Conservation (phyloP, 2,797 vertebrate genomes). For the Chaunax sp. region DNA sequence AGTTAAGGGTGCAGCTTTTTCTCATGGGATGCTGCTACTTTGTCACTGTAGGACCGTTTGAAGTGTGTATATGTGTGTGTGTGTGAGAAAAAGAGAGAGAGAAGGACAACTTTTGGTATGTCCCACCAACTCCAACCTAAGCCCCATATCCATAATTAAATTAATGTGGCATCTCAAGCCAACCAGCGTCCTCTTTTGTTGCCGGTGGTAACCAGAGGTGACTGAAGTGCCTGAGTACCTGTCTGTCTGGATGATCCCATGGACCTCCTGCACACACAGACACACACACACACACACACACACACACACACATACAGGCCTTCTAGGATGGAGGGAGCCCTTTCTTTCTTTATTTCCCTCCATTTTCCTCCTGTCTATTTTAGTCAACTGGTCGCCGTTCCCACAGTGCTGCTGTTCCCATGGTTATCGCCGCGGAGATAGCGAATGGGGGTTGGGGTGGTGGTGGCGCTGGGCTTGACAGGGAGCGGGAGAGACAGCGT, state of each 20-base stretch:
- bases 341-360: constrained; percentile 80
- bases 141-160: constrained; percentile 47
- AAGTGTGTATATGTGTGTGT: constrained; percentile 16
- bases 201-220: constrained; percentile 65
- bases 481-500: constrained; percentile 82
- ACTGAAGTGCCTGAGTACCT: constrained; percentile 76
- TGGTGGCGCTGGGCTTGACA: constrained; percentile 74
- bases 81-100: constrained; percentile 19
- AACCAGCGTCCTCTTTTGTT: constrained; percentile 56
- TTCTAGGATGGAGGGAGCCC: constrained; percentile 74
- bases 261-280: constrained; percentile 55
- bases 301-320: constrained; percentile 39
- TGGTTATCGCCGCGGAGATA: constrained; percentile 87
- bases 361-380: constrained; percentile 86
- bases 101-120: constrained; percentile 33
- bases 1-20: constrained; percentile 62
- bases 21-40: constrained; percentile 43
- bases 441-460: constrained; percentile 69
- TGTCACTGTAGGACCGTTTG: constrained; percentile 30
- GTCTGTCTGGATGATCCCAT: constrained; percentile 76
- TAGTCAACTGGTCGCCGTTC: constrained; percentile 85
- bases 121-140: constrained; percentile 53
- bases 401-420: constrained; percentile 88
- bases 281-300: constrained; percentile 28
- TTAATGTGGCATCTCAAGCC: constrained; percentile 57